Percentiles rank a stretch among this genome's conserved stretches.
Evolutionary conservation across 2,797 vertebrate species (phyloP).

Genomic region (Siniperca undulata): DNA sequence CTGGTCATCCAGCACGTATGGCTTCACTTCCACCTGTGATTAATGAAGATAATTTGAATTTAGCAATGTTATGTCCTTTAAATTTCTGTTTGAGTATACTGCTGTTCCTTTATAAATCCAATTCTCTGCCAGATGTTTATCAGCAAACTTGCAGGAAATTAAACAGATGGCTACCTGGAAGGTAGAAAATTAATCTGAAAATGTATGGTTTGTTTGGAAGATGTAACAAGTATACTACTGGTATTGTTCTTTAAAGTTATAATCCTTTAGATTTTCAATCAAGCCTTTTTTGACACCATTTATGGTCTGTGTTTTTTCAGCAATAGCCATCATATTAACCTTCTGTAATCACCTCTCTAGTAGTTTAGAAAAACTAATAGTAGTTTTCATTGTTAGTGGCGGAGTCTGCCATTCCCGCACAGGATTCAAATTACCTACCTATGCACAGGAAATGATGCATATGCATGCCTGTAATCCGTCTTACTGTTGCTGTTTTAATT

Average conservation of each 20-base stretch:
- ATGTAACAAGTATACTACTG: not conserved
- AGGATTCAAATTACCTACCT: not conserved
- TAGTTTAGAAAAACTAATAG: too few species aligned
- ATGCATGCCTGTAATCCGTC: not conserved
- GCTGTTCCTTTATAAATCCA: not conserved
- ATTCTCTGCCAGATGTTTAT: slow-evolving; percentile 1
- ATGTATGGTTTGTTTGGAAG: not conserved
- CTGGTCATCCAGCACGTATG: slow-evolving; percentile 99
- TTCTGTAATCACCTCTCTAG: not conserved
- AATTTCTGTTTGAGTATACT: not conserved
- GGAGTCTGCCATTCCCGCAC: not conserved
- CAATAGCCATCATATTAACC: not conserved
- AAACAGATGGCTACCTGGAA: not conserved
- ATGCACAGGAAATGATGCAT: too few species aligned
- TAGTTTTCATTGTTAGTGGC: not conserved
- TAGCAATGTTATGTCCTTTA: not conserved
- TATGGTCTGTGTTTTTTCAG: not conserved
- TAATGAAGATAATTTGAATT: not conserved
- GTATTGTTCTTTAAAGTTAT: not conserved
- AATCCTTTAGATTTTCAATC: slow-evolving; percentile 3
- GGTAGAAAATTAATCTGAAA: not conserved
- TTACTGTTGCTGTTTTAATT: not conserved
- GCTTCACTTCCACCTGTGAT: slow-evolving; percentile 99
- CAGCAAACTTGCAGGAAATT: not conserved
- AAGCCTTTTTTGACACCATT: not conserved